A percentile compares a stretch with the other conserved stretches of the same genome.
These are phyloP conservation scores for Alcis repandata DNA, from an alignment of 2,888 invertebrate species.

Conservation along the genomic window DNA sequence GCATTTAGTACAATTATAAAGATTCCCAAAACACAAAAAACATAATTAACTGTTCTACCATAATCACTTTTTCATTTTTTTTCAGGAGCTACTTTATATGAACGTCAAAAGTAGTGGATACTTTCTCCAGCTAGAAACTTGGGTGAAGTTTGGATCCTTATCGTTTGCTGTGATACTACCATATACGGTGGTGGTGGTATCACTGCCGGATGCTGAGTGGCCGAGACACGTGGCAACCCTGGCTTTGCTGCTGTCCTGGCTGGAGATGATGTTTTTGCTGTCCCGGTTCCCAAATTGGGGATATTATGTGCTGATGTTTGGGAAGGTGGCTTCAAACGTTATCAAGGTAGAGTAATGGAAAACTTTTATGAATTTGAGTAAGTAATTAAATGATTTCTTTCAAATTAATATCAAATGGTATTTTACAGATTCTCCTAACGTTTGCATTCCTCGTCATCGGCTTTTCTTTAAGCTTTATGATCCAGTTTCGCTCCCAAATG, in stretches of 20 bases:
- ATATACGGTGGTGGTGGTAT: constrained; percentile 61
- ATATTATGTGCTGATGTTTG: constrained; percentile 88
- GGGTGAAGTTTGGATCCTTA: constrained; percentile 84
- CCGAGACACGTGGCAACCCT: constrained; percentile 82
- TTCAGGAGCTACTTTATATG: constrained; percentile 85
- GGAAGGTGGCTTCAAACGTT: constrained; percentile 86
- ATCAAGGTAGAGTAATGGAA: constrained; percentile 79
- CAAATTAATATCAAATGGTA: constrained; percentile 4
- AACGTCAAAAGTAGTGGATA: constrained; percentile 80
- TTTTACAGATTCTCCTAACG: constrained; percentile 81
- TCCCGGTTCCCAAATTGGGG: constrained; percentile 87
- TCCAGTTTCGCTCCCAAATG: constrained; percentile 81
- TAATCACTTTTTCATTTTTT: constrained; percentile 4
- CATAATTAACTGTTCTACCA: no score
- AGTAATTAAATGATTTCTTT: constrained; percentile 1
- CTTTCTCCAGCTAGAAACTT: constrained; percentile 84
- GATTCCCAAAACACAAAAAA: no score
- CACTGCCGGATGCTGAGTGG: constrained; percentile 66
- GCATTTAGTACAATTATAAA: no score
- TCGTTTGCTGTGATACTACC: constrained; percentile 77
- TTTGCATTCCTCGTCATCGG: constrained; percentile 84
- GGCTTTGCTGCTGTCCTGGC: constrained; percentile 84
- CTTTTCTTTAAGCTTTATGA: constrained; percentile 85
- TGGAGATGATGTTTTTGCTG: constrained; percentile 85
- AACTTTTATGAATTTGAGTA: neutral